Percentiles rank a stretch among this genome's conserved stretches.
Conservation (phyloP, 2,113 vertebrate genomes). For the Periophthalmodon schlosseri region DNA sequence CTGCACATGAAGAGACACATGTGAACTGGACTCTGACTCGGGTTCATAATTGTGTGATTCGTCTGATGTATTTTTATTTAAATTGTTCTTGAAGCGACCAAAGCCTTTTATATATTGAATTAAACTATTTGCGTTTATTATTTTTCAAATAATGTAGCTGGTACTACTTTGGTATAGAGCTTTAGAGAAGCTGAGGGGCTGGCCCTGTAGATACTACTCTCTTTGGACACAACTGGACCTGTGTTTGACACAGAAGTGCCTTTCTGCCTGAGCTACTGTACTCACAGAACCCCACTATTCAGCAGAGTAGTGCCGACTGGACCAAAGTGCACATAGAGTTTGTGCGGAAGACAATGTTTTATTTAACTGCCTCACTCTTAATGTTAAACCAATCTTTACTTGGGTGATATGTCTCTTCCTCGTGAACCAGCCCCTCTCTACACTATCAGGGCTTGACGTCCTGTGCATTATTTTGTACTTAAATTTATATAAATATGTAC, state of each 20-base stretch:
- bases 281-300: conserved; percentile 55
- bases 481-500: conserved; percentile 86
- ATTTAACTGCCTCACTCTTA: conserved; percentile 85
- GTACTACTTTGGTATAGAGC: conserved; percentile 84
- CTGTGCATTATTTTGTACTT: conserved; percentile 83
- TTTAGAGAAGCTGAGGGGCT: conserved; percentile 79
- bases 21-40: conserved; percentile 68
- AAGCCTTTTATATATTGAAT: conserved; percentile 65
- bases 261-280: conserved; percentile 76
- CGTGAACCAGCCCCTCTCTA: conserved; percentile 82
- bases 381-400: conserved; percentile 52
- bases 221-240: conserved; percentile 71
- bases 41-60: conserved; percentile 47
- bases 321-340: conserved; percentile 61
- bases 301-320: conserved; percentile 52
- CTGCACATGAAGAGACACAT: conserved; percentile 98
- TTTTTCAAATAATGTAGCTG: conserved; percentile 85
- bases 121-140: conserved; percentile 69
- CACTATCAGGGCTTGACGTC: conserved; percentile 91
- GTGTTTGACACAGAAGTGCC: conserved; percentile 78
- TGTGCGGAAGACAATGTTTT: conserved; percentile 85
- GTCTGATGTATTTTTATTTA: conserved; percentile 73
- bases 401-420: conserved; percentile 66
- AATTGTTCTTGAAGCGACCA: conserved; percentile 67
- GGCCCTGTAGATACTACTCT: conserved; percentile 73